A percentile compares a stretch with the other conserved stretches of the same genome.
Evolutionary conservation across 2,797 vertebrate species (phyloP).

Genomic region (Natrix natrix): DNA sequence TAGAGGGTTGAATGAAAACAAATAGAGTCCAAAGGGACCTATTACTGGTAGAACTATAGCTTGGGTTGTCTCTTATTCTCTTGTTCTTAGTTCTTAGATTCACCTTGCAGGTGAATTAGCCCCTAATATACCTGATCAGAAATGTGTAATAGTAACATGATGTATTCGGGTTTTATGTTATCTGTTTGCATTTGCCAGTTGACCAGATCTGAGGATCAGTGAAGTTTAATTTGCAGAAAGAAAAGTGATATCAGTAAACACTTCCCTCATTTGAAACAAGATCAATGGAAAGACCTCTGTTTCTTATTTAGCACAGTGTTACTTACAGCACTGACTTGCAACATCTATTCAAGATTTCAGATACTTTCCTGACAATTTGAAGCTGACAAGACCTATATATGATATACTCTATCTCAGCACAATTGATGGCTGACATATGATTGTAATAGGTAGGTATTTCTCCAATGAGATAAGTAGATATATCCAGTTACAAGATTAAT

Average conservation of each 20-base stretch:
- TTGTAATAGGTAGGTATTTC: not conserved
- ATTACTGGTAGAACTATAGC: not conserved
- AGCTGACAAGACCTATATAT: not conserved
- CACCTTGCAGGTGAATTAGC: not conserved
- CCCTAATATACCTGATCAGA: not conserved
- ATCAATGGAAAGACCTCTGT: not conserved
- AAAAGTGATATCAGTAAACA: not conserved
- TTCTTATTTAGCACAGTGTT: not conserved
- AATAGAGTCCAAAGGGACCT: not conserved
- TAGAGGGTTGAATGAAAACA: not conserved
- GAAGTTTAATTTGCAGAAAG: not conserved
- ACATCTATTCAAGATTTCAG: not conserved
- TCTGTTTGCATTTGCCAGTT: not conserved
- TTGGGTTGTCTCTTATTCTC: not conserved
- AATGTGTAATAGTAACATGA: not conserved
- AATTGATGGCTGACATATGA: not conserved
- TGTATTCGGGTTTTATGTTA: not conserved
- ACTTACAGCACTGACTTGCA: not conserved
- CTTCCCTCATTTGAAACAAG: slow-evolving; percentile 1
- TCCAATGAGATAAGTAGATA: not conserved
- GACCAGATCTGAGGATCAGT: not conserved
- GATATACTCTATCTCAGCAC: not conserved
- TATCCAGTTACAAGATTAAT: not conserved
- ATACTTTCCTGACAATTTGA: not conserved
- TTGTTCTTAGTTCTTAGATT: not conserved